These are phyloP conservation scores for Natrix natrix DNA, from an alignment of 2,797 vertebrate species.

Conservation along the genomic window DNA sequence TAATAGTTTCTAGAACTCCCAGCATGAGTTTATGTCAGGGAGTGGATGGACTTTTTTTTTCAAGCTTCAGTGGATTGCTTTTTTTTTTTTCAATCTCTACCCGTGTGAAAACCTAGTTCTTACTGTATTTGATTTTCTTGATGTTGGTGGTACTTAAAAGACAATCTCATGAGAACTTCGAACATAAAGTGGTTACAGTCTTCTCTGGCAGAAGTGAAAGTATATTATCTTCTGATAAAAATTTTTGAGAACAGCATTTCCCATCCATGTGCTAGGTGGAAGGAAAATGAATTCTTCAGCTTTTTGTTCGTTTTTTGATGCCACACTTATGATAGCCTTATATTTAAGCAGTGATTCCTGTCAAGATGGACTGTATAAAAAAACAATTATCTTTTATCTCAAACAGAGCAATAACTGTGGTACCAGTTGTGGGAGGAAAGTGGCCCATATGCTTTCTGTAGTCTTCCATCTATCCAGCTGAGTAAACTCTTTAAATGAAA, in stretches of 20 bases:
- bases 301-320: constrained; percentile 37
- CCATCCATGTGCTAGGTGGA: not conserved
- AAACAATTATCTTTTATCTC: constrained; percentile 34
- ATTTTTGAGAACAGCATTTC: not conserved
- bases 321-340: constrained; percentile 26
- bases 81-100: not conserved
- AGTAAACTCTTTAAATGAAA: constrained; percentile 41
- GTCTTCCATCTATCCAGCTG: constrained; percentile 9
- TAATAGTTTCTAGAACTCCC: not conserved
- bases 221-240: not conserved
- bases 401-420: constrained; percentile 19
- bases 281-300: constrained; percentile 15
- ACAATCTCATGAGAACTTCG: not conserved
- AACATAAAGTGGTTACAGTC: not conserved
- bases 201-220: not conserved
- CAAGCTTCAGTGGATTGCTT: not conserved
- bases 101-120: not conserved
- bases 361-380: constrained; percentile 30
- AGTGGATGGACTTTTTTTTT: not conserved
- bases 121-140: not conserved
- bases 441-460: constrained; percentile 27
- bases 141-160: not conserved
- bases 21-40: not conserved
- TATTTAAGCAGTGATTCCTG: constrained; percentile 34
- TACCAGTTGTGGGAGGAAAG: not conserved